phyloP scores from a whole-genome alignment of 2,113 vertebrate species.

The Barnardius zonarius region DNA sequence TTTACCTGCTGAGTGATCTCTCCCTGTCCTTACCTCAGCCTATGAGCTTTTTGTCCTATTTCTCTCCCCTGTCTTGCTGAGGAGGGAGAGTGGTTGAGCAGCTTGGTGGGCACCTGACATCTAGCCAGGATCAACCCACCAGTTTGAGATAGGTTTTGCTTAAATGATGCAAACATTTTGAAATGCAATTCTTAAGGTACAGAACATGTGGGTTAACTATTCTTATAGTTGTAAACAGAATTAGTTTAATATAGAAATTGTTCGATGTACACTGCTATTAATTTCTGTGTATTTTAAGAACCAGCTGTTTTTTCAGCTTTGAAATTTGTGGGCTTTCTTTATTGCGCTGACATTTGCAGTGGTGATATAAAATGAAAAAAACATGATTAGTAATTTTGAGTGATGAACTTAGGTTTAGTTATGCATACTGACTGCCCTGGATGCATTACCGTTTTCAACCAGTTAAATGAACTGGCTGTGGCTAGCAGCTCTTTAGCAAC shows the following conservation, averaged over 20 bases:
- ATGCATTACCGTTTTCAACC: neutral
- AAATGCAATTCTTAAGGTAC: neutral
- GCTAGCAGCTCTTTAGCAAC: accelerated
- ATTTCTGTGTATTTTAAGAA: neutral
- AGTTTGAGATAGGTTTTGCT: neutral
- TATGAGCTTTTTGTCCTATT: accelerated
- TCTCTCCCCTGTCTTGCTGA: neutral
- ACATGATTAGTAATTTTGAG: neutral
- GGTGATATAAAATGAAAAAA: neutral
- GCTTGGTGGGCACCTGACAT: neutral
- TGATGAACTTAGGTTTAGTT: neutral
- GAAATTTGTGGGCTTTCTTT: neutral
- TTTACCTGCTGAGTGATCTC: neutral
- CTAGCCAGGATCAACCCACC: neutral
- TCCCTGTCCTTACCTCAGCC: neutral
- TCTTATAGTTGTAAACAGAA: neutral
- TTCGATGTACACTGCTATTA: accelerated
- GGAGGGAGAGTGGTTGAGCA: neutral
- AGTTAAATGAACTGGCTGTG: neutral
- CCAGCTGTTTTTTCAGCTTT: neutral
- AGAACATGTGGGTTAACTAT: neutral
- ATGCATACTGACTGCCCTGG: neutral
- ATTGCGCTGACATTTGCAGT: neutral
- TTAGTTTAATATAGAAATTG: neutral
- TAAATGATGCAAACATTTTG: neutral